Evolutionary conservation across 2,797 vertebrate genomes (phyloP).

Genomic region (Syngnathus acus): DNA sequence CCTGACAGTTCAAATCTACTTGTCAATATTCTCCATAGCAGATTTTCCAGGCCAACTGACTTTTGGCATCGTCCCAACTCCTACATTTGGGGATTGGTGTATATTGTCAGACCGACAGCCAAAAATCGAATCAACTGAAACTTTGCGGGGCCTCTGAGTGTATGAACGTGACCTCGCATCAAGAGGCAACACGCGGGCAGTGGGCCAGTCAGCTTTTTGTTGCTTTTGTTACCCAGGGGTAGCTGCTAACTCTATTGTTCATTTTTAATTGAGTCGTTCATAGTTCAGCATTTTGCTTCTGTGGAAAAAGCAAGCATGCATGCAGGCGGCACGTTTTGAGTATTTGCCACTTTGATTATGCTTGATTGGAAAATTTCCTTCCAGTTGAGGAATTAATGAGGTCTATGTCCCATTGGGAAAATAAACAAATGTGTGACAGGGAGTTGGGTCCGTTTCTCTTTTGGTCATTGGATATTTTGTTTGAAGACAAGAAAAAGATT

Average conservation of each 20-base stretch:
- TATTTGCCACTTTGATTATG: background rate
- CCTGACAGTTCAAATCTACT: background rate
- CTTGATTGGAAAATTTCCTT: background rate
- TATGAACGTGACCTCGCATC: background rate
- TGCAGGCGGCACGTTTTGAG: background rate
- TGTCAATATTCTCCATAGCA: background rate
- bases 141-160: background rate
- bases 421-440: background rate
- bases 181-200: background rate
- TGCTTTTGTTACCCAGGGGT: background rate
- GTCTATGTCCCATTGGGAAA: background rate
- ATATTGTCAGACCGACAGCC: no score
- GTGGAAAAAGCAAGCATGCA: background rate
- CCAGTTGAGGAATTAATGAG: conserved; percentile 3
- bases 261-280: background rate
- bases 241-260: background rate
- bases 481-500: no score
- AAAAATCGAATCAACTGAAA: no score
- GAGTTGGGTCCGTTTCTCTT: background rate
- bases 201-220: background rate
- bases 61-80: no score
- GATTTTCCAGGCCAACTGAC: background rate
- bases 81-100: no score
- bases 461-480: no score
- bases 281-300: background rate